Percentiles rank a stretch among this genome's conserved stretches.
Evolutionary conservation across 1,140 invertebrate genomes (phyloP).

Genomic region (Hesperophylax magnus): DNA sequence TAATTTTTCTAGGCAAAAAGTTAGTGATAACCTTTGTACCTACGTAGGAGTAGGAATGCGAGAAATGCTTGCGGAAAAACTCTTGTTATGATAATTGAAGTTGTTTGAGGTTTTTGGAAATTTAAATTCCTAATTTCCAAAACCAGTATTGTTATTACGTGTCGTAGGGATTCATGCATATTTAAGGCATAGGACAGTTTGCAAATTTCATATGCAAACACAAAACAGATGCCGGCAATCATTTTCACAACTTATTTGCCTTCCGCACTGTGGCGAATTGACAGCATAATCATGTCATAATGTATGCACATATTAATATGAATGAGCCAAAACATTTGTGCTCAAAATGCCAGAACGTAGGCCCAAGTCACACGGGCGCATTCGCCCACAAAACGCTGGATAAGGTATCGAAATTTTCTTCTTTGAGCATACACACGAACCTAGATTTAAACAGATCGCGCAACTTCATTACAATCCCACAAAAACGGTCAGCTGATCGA

Average conservation of each 20-base stretch:
- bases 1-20: too few relatives aligned
- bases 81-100: too few relatives aligned
- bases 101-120: too few relatives aligned
- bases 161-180: too few relatives aligned
- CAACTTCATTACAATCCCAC: not conserved
- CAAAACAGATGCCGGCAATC: too few relatives aligned
- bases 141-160: too few relatives aligned
- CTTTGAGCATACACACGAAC: constrained; percentile 6
- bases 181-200: too few relatives aligned
- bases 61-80: too few relatives aligned
- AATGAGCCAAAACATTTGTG: constrained; percentile 11
- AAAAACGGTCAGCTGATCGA: not conserved
- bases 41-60: too few relatives aligned
- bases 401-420: constrained; percentile 20
- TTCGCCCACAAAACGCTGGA: not conserved
- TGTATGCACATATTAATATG: constrained; percentile 15
- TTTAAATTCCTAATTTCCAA: too few relatives aligned
- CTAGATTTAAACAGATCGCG: not conserved
- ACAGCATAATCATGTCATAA: constrained; percentile 13
- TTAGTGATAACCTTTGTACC: too few relatives aligned
- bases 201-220: too few relatives aligned
- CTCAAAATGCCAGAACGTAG: constrained; percentile 26
- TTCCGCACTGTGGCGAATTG: not conserved
- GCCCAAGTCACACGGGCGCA: not conserved
- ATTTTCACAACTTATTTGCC: not conserved